Percentiles rank a stretch among this genome's conserved stretches.
phyloP scores from a whole-genome alignment of 2,888 invertebrate genomes.

The Ectemnius lituratus region DNA sequence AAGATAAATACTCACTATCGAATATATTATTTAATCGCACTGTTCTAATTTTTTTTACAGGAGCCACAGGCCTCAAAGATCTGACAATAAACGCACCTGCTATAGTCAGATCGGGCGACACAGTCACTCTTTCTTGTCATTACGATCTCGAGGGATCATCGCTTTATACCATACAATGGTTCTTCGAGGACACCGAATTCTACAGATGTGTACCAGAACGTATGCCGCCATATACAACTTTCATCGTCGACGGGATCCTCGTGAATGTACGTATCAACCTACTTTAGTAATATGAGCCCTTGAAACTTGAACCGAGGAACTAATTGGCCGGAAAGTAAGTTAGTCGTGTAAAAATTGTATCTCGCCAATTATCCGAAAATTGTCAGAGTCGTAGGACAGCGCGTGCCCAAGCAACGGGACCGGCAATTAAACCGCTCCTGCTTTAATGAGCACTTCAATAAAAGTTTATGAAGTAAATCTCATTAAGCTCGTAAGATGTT shows the following conservation, averaged over 20 bases:
- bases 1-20: background rate
- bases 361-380: constrained; percentile 9
- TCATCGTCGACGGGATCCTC: constrained; percentile 83
- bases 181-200: constrained; percentile 86
- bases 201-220: constrained; percentile 87
- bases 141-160: constrained; percentile 70
- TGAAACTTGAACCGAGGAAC: no score
- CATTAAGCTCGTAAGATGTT: constrained; percentile 30
- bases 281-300: no score
- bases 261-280: constrained; percentile 83
- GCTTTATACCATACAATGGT: constrained; percentile 89
- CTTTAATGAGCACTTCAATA: constrained; percentile 41
- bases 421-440: constrained; percentile 44
- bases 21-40: background rate
- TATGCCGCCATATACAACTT: constrained; percentile 84
- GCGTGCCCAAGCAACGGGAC: background rate
- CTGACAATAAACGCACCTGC: constrained; percentile 72
- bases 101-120: constrained; percentile 73
- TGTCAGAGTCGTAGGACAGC: background rate
- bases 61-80: constrained; percentile 71
- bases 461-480: constrained; percentile 40
- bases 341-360: constrained; percentile 6
- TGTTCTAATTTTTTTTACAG: constrained; percentile 40
- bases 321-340: no score
- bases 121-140: constrained; percentile 72